These are phyloP conservation scores for Lepus townsendii DNA, from an alignment of 2,797 vertebrate species.

Conservation along the genomic window DNA sequence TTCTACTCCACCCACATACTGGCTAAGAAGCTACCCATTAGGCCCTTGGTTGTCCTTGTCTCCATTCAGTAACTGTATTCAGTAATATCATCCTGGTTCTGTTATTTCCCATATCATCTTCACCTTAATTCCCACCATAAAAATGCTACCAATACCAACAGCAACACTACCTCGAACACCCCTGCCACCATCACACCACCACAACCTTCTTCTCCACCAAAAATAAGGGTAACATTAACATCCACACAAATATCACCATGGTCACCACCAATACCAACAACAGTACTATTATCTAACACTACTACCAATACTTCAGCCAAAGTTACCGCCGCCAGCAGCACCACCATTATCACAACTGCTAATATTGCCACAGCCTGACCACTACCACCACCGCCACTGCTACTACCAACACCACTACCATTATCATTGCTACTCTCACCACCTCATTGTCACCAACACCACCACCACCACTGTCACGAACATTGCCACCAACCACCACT, in stretches of 20 bases:
- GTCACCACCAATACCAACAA: accelerated
- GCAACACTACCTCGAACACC: not conserved
- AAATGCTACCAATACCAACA: not conserved
- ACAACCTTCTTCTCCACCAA: accelerated
- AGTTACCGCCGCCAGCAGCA: not conserved
- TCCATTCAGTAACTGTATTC: not conserved
- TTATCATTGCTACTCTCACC: not conserved
- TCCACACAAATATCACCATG: not conserved
- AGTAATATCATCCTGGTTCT: not conserved
- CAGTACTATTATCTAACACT: not conserved
- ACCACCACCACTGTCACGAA: too few relatives aligned
- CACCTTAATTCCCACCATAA: not conserved
- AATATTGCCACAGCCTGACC: too few relatives aligned
- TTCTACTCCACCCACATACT: not conserved
- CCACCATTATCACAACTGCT: not conserved
- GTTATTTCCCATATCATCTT: not conserved
- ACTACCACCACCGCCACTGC: not conserved
- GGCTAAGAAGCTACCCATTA: not conserved
- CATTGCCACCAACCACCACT: not conserved
- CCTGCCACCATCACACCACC: not conserved
- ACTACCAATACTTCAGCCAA: not conserved
- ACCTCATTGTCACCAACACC: too few relatives aligned
- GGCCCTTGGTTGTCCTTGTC: not conserved
- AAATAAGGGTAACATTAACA: not conserved
- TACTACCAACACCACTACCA: not conserved